phyloP scores from a whole-genome alignment of 2,797 vertebrate genomes.

The Poecilia picta region DNA sequence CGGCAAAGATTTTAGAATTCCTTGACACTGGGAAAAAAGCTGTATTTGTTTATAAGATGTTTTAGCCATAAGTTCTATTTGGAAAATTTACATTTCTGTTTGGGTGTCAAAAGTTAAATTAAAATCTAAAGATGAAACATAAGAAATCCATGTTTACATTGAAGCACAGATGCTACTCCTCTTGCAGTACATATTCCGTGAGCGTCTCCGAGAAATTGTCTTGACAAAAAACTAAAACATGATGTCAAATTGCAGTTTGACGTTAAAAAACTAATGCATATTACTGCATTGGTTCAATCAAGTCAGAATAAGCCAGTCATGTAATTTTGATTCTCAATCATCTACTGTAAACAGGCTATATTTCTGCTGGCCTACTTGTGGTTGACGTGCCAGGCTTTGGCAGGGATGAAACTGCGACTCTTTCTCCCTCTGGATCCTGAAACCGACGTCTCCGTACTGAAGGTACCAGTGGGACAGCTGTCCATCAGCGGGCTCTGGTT shows the following conservation, averaged over 20 bases:
- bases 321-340: background rate
- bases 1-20: background rate
- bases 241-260: background rate
- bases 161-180: background rate
- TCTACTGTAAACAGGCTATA: background rate
- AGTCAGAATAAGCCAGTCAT: background rate
- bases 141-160: background rate
- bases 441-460: constrained; percentile 89
- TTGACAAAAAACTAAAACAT: background rate
- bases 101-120: background rate
- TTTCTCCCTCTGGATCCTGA: constrained; percentile 82
- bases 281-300: background rate
- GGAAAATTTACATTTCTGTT: background rate
- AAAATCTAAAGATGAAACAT: background rate
- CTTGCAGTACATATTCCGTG: background rate
- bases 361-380: constrained; percentile 80
- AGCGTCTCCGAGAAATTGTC: background rate
- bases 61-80: background rate
- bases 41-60: background rate
- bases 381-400: constrained; percentile 84
- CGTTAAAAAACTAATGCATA: background rate
- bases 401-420: constrained; percentile 84
- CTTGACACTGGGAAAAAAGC: background rate
- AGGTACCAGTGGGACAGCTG: constrained; percentile 75
- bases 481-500: constrained; percentile 28